Percentiles rank a stretch among this genome's conserved stretches.
Conservation (phyloP, 2,797 vertebrate species). For the Gephyroberyx darwinii region DNA sequence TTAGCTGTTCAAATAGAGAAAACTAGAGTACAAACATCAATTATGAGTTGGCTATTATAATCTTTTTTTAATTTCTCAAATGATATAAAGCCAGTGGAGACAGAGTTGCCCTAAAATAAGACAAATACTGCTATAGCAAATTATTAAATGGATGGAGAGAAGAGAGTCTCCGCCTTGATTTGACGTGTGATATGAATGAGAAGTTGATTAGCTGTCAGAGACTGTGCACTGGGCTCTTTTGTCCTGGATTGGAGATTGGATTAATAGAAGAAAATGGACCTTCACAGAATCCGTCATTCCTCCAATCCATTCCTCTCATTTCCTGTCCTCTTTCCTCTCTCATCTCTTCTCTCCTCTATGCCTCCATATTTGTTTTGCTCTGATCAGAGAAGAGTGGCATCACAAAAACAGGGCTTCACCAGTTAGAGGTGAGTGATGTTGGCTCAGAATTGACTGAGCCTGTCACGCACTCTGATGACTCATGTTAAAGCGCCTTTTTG, state of each 20-base stretch:
- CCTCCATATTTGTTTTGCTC: conserved; percentile 29
- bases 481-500: conserved; percentile 60
- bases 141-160: conserved; percentile 51
- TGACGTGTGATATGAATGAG: conserved; percentile 51
- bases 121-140: conserved; percentile 43
- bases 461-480: conserved; percentile 61
- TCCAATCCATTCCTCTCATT: not conserved
- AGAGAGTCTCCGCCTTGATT: conserved; percentile 32
- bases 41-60: not conserved
- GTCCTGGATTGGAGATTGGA: conserved; percentile 29
- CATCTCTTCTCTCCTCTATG: not conserved
- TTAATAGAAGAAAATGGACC: conserved; percentile 45
- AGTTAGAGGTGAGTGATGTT: conserved; percentile 56
- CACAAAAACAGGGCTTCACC: conserved; percentile 32
- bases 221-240: conserved; percentile 27
- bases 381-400: conserved; percentile 36
- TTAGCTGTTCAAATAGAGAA: conserved; percentile 8
- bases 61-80: not conserved
- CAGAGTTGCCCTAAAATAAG: conserved; percentile 37
- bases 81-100: not conserved
- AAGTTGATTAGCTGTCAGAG: conserved; percentile 42
- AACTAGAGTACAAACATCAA: conserved; percentile 2
- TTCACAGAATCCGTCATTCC: conserved; percentile 13
- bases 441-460: conserved; percentile 57
- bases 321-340: not conserved